These are phyloP conservation scores for Campylomormyrus numenius DNA, from an alignment of 2,113 vertebrate species.

Conservation along the genomic window DNA sequence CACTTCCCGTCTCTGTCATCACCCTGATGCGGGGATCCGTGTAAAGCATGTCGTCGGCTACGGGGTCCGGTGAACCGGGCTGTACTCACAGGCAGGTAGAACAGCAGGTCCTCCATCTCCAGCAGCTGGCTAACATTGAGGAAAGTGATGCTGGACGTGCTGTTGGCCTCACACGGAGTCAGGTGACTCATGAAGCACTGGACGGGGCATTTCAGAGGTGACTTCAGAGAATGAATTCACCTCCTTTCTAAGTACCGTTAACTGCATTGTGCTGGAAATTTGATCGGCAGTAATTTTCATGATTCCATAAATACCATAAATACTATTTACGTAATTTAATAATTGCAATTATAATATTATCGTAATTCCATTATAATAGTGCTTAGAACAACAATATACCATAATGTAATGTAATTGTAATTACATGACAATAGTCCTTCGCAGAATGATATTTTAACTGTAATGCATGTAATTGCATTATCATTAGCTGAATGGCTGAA, in stretches of 20 bases:
- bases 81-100: constrained; percentile 59
- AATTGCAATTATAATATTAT: background rate
- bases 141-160: background rate
- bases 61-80: background rate
- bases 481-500: background rate
- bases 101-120: constrained; percentile 18
- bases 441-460: constrained; percentile 2
- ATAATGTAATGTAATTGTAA: background rate
- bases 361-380: background rate
- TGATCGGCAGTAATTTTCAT: background rate
- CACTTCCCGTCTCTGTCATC: background rate
- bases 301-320: background rate
- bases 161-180: background rate
- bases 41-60: background rate
- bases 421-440: background rate
- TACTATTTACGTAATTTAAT: background rate
- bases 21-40: background rate
- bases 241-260: background rate
- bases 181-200: constrained; percentile 39
- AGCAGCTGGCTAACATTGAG: constrained; percentile 26
- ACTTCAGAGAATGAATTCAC: background rate
- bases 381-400: background rate
- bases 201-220: constrained; percentile 5
- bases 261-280: background rate
- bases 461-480: background rate